Conservation (phyloP, 2,113 vertebrate species). For the Neolamprologus sp. region DNA sequence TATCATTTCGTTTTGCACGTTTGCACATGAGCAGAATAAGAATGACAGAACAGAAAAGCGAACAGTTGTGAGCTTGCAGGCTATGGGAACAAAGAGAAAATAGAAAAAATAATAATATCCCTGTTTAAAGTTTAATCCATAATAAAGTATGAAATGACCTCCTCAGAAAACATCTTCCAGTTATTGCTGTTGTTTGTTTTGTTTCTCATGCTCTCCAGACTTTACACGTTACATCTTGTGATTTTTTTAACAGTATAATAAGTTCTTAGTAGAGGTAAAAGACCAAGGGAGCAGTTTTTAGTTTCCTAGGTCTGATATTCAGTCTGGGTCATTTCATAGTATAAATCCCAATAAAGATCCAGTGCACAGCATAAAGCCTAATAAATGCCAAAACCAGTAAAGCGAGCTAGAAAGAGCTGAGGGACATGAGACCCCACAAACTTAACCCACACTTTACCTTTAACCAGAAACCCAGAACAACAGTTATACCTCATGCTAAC, state of each 20-base stretch:
- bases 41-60: conserved; percentile 10
- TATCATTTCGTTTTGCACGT: conserved; percentile 50
- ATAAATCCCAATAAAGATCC: conserved; percentile 53
- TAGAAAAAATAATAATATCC: not conserved
- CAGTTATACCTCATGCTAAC: conserved; percentile 11
- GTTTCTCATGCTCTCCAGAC: not conserved
- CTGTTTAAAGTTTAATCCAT: not conserved
- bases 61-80: not conserved
- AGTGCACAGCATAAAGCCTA: conserved; percentile 43
- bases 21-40: conserved; percentile 45
- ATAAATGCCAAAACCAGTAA: conserved; percentile 69
- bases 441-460: conserved; percentile 27
- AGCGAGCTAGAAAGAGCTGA: conserved; percentile 22
- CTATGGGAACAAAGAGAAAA: not conserved
- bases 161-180: not conserved
- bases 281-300: not conserved
- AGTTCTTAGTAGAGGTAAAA: not conserved
- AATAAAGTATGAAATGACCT: not conserved
- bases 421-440: conserved; percentile 37
- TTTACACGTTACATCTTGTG: not conserved
- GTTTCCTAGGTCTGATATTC: conserved; percentile 19
- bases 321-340: conserved; percentile 24
- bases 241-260: not conserved
- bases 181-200: not conserved
- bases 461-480: conserved; percentile 12